phyloP scores from a whole-genome alignment of 1,140 invertebrate genomes.

The Archivesica marissinica region DNA sequence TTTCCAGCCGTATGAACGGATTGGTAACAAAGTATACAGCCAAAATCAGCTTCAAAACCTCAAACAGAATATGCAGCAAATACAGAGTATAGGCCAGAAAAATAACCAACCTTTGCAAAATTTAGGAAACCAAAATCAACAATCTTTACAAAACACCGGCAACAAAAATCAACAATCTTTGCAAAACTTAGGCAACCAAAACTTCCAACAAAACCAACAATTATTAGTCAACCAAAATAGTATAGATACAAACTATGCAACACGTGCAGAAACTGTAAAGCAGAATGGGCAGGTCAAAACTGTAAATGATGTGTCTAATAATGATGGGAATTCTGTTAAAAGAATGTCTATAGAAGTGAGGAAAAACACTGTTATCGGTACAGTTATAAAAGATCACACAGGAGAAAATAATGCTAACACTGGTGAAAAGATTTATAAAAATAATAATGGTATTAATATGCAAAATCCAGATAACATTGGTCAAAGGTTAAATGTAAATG shows the following conservation, averaged over 20 bases:
- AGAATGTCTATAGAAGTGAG: not conserved
- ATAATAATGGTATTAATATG: not conserved
- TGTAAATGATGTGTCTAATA: not conserved
- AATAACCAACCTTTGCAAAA: not conserved
- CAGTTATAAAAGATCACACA: not conserved
- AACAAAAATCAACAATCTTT: not conserved
- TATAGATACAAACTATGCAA: not conserved
- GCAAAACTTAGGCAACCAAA: not conserved
- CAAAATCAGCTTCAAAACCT: constrained; percentile 12
- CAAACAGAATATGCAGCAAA: not conserved
- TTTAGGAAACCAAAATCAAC: not conserved
- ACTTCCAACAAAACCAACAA: not conserved
- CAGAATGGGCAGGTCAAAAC: not conserved
- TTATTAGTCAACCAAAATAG: too few relatives aligned
- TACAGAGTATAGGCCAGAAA: not conserved
- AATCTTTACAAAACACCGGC: not conserved
- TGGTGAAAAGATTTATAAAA: constrained; percentile 3
- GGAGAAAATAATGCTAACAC: not conserved
- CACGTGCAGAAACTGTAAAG: not conserved
- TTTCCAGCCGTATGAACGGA: not conserved
- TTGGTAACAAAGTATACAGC: constrained; percentile 47
- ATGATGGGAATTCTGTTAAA: not conserved
- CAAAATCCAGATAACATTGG: not conserved
- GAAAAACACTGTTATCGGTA: not conserved
- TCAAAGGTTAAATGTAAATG: not conserved